A percentile compares a stretch with the other conserved stretches of the same genome.
Evolutionary conservation across 2,888 invertebrate genomes (phyloP).

Genomic region (Hypomecis atomaria): DNA sequence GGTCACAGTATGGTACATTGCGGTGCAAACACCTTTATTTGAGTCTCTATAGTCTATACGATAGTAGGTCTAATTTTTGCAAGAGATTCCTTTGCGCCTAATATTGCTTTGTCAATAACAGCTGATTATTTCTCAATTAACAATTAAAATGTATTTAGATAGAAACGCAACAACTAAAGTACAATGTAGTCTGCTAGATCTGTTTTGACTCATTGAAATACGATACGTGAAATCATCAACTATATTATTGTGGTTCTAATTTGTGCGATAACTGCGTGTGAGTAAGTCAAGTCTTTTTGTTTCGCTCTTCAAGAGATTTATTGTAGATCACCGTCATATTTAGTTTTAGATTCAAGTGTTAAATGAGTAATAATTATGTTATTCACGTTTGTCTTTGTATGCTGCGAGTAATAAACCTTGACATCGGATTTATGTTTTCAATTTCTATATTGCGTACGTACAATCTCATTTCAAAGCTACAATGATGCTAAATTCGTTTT

Average conservation of each 20-base stretch:
- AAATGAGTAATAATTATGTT: constrained; percentile 21
- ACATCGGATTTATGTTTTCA: constrained; percentile 3
- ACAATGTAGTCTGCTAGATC: too few species aligned
- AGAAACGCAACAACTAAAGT: too few species aligned
- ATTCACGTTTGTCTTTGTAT: constrained; percentile 9
- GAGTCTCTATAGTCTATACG: too few species aligned
- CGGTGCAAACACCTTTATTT: too few species aligned
- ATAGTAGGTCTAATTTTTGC: too few species aligned
- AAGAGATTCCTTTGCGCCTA: too few species aligned
- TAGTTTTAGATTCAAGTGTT: constrained; percentile 1
- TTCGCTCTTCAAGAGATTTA: constrained; percentile 8
- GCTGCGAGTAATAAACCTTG: constrained; percentile 1
- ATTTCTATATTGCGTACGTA: background rate
- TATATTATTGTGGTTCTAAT: constrained; percentile 26
- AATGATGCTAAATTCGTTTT: too few species aligned
- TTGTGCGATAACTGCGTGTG: constrained; percentile 21
- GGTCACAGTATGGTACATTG: too few species aligned
- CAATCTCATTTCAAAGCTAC: background rate
- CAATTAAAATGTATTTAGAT: too few species aligned
- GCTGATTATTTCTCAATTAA: too few species aligned
- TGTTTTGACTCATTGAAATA: constrained; percentile 32
- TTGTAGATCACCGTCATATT: constrained; percentile 16
- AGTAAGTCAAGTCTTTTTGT: constrained; percentile 23
- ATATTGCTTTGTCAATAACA: too few species aligned
- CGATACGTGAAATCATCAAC: constrained; percentile 25